Percentiles rank a stretch among this genome's conserved stretches.
These are phyloP conservation scores for Scolopax mira DNA, from an alignment of 2,113 vertebrate species.

Conservation along the genomic window DNA sequence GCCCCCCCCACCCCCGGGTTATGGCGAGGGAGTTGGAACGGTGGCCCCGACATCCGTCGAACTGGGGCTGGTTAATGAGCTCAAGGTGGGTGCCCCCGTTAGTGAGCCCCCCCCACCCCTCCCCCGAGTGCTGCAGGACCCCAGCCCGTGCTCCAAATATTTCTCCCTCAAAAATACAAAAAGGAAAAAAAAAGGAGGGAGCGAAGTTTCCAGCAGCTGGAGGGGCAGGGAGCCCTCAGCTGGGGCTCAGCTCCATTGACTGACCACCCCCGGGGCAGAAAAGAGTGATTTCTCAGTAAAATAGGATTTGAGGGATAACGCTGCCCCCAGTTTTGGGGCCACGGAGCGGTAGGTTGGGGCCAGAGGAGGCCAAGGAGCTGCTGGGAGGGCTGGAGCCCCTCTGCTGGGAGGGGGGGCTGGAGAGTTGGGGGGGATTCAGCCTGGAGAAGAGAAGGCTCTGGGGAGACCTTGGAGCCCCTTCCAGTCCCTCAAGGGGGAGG, in stretches of 20 bases:
- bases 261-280: accelerated
- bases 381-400: not conserved
- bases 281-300: accelerated
- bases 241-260: not conserved
- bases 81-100: too few relatives aligned
- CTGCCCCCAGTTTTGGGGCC: not conserved
- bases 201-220: not conserved
- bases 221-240: not conserved
- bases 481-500: too few relatives aligned
- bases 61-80: not conserved
- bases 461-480: too few relatives aligned
- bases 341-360: too few relatives aligned
- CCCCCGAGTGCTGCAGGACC: too few relatives aligned
- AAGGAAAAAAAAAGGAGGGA: not conserved
- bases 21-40: accelerated
- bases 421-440: not conserved
- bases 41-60: accelerated
- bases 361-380: too few relatives aligned
- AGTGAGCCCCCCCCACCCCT: not conserved
- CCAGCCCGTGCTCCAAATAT: not conserved
- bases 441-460: not conserved
- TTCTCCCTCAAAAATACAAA: not conserved
- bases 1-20: accelerated
- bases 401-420: too few relatives aligned
- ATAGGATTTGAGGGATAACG: not conserved